Conservation (phyloP, 2,888 invertebrate genomes). For the Didymodactylos carnosus region DNA sequence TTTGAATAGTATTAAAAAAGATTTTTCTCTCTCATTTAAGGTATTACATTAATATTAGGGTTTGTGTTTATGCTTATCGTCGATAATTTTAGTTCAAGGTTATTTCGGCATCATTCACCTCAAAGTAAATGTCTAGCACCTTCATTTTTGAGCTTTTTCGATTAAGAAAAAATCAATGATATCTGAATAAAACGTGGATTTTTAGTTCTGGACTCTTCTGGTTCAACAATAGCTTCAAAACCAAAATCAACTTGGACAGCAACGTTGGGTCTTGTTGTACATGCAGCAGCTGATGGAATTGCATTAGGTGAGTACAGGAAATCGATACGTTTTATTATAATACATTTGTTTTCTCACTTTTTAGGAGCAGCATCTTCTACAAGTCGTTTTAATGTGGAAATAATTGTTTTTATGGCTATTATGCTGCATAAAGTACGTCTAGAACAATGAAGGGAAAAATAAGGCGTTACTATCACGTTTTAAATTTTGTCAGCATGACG, state of each 20-base stretch:
- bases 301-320: neutral
- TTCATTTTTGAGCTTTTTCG: no score
- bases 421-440: conserved; percentile 80
- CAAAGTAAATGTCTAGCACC: neutral
- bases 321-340: conserved; percentile 39
- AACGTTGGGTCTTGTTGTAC: conserved; percentile 85
- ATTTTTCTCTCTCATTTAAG: conserved; percentile 28
- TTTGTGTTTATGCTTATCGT: conserved; percentile 93
- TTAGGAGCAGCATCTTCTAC: conserved; percentile 89
- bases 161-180: neutral
- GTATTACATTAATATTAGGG: conserved; percentile 72
- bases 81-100: conserved; percentile 49
- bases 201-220: conserved; percentile 6
- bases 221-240: neutral
- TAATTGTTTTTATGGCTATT: conserved; percentile 90
- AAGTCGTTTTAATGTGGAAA: conserved; percentile 79
- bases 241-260: conserved; percentile 50
- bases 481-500: no score
- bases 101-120: neutral
- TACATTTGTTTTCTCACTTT: no score
- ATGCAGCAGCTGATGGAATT: conserved; percentile 57
- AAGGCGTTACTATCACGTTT: no score
- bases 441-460: no score
- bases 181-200: conserved; percentile 6
- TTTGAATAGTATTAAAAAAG: no score